A percentile compares a stretch with the other conserved stretches of the same genome.
Evolutionary conservation across 2,888 invertebrate species (phyloP).

Genomic region (Leptogaster cylindrica): DNA sequence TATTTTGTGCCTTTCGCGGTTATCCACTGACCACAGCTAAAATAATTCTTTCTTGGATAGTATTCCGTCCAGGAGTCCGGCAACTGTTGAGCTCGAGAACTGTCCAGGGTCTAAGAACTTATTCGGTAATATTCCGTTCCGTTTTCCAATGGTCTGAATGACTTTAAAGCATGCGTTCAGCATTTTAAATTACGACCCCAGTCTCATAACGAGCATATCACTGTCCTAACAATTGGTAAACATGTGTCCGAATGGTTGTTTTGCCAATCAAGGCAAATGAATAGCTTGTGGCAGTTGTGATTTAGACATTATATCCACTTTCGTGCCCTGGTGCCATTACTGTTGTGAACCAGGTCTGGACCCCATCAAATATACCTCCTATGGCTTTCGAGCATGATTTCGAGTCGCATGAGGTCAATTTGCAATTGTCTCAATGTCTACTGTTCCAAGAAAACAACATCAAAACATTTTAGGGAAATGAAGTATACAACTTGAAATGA

Average conservation of each 20-base stretch:
- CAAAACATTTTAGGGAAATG: too few relatives aligned
- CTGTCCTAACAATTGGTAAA: constrained; percentile 1
- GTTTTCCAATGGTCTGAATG: not conserved
- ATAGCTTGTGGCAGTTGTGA: constrained; percentile 41
- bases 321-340: not conserved
- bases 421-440: constrained; percentile 4
- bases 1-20: too few relatives aligned
- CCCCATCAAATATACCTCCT: not conserved
- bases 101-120: constrained; percentile 7
- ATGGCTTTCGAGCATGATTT: not conserved
- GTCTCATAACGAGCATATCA: not conserved
- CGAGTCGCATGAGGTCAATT: not conserved
- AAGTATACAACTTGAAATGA: not conserved
- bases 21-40: too few relatives aligned
- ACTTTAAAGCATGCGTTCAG: not conserved
- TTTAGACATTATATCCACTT: constrained; percentile 17
- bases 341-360: not conserved
- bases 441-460: too few relatives aligned
- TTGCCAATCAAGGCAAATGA: constrained; percentile 42
- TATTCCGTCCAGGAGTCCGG: too few relatives aligned
- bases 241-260: constrained; percentile 15
- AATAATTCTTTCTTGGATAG: too few relatives aligned
- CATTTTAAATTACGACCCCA: not conserved
- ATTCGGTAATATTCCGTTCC: constrained; percentile 30
- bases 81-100: not conserved